Evolutionary conservation across 2,797 vertebrate species (phyloP).

Genomic region (Alosa sapidissima): DNA sequence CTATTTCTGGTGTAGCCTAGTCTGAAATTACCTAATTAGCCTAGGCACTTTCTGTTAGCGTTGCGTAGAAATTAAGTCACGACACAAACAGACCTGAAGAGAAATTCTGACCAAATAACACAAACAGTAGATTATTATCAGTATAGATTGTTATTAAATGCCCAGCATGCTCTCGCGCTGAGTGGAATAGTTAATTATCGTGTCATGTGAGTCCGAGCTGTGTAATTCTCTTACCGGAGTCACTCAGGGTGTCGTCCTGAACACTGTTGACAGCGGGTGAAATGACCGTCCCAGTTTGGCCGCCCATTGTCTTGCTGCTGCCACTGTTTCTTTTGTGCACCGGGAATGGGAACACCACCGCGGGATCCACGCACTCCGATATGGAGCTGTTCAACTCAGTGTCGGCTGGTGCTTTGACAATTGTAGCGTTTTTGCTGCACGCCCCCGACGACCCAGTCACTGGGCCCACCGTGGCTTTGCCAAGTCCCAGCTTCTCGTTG

Average conservation of each 20-base stretch:
- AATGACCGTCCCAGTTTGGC: constrained; percentile 52
- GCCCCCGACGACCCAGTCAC: constrained; percentile 53
- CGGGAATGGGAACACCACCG: constrained; percentile 91
- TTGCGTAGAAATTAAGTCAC: not conserved
- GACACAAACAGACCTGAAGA: not conserved
- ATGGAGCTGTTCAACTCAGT: constrained; percentile 74
- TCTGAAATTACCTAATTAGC: not conserved
- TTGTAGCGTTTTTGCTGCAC: constrained; percentile 44
- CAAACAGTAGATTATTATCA: not conserved
- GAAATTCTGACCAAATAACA: not conserved
- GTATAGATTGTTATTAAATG: no score
- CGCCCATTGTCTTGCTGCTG: constrained; percentile 45
- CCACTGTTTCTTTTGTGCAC: constrained; percentile 79
- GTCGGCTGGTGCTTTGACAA: constrained; percentile 57
- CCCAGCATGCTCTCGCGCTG: not conserved
- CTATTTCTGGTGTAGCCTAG: not conserved
- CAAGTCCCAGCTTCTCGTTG: constrained; percentile 81
- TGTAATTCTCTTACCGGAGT: constrained; percentile 81
- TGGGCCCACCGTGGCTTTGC: not conserved
- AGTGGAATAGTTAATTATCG: not conserved
- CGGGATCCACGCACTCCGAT: constrained; percentile 89
- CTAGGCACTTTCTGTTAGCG: not conserved
- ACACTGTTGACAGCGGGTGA: constrained; percentile 60
- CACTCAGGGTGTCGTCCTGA: constrained; percentile 81
- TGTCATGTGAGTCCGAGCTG: not conserved